phyloP scores from a whole-genome alignment of 2,113 vertebrate species.

The Pavo muticus region DNA sequence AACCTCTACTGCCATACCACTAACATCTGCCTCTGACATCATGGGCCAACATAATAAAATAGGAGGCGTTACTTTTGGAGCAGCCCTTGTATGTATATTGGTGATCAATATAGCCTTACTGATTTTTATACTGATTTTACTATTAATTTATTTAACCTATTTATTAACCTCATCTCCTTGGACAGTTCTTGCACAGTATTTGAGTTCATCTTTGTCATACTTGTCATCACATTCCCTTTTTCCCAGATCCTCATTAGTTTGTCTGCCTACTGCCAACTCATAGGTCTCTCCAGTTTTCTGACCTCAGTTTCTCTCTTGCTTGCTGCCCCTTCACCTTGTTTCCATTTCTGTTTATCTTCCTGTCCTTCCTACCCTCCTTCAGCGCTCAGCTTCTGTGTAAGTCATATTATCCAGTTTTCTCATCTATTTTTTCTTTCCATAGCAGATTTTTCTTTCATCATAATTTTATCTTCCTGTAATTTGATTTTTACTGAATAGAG shows the following conservation, averaged over 20 bases:
- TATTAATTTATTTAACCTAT: background rate
- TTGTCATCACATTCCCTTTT: background rate
- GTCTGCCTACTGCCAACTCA: background rate
- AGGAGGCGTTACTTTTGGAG: too few relatives aligned
- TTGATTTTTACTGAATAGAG: background rate
- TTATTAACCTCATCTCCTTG: background rate
- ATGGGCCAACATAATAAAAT: too few relatives aligned
- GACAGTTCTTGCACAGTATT: background rate
- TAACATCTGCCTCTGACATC: too few relatives aligned
- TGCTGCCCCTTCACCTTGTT: background rate
- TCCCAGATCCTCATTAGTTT: background rate
- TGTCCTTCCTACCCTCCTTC: background rate
- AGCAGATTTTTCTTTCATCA: background rate
- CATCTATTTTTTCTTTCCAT: background rate
- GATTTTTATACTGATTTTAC: background rate
- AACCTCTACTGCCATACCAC: too few relatives aligned
- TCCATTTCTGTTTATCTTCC: background rate
- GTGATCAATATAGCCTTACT: background rate
- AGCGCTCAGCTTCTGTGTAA: background rate
- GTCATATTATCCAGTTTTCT: background rate
- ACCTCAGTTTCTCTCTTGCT: background rate
- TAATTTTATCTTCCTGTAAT: background rate
- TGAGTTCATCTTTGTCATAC: background rate
- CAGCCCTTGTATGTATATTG: background rate
- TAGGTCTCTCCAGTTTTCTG: background rate